A percentile compares a stretch with the other conserved stretches of the same genome.
Conservation (phyloP, 2,888 invertebrate species). For the Aleiodes leptofemur region DNA sequence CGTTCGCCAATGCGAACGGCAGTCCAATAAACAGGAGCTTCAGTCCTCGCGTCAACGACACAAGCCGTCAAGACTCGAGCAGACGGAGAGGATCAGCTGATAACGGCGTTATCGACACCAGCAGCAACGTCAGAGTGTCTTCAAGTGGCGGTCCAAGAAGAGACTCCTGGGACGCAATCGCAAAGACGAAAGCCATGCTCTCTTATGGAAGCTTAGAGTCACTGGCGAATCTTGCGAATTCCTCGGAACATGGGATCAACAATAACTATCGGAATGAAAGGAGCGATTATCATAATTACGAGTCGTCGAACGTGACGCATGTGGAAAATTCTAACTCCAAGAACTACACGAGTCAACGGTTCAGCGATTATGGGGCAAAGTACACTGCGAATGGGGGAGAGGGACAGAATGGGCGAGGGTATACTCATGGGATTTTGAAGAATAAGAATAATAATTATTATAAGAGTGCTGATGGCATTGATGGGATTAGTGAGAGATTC, state of each 20-base stretch:
- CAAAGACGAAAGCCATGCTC: conserved; percentile 86
- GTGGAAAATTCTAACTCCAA: conserved; percentile 65
- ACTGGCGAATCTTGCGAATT: conserved; percentile 82
- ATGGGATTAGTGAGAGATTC: conserved; percentile 65
- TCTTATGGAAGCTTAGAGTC: conserved; percentile 84
- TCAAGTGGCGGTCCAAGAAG: conserved; percentile 79
- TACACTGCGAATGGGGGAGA: conserved; percentile 55
- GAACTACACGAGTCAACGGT: conserved; percentile 59
- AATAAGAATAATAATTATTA: conserved; percentile 70
- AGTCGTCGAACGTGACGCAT: conserved; percentile 62
- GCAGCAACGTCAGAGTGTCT: conserved; percentile 77
- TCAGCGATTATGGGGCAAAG: conserved; percentile 63
- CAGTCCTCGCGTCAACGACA: conserved; percentile 64
- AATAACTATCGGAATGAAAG: conserved; percentile 66
- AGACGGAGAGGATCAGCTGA: conserved; percentile 63
- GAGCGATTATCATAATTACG: conserved; percentile 69
- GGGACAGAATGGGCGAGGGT: conserved; percentile 57
- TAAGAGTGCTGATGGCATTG: conserved; percentile 64
- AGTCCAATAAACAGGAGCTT: conserved; percentile 68
- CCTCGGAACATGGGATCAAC: conserved; percentile 69
- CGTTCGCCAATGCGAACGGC: conserved; percentile 62
- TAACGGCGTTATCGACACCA: conserved; percentile 71
- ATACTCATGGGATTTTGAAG: conserved; percentile 70
- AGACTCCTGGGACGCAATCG: conserved; percentile 90
- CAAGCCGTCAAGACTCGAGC: conserved; percentile 54